Evolutionary conservation across 2,888 invertebrate species (phyloP).

Genomic region (Synergus laeviventris): DNA sequence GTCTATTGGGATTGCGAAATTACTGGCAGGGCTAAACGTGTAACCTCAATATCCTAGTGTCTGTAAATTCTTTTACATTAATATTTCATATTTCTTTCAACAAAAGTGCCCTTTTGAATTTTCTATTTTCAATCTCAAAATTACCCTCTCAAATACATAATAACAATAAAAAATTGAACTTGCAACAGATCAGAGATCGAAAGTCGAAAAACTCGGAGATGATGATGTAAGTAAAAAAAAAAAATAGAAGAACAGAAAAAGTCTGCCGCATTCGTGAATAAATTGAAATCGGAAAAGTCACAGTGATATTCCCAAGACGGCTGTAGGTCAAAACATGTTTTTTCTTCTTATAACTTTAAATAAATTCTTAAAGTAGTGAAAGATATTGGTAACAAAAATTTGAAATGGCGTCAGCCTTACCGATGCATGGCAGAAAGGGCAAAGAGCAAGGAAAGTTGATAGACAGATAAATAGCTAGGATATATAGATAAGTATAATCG

Average conservation of each 20-base stretch:
- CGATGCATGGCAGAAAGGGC: conserved; percentile 20
- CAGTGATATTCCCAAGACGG: not conserved
- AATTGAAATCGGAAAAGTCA: not conserved
- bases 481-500: conserved; percentile 18
- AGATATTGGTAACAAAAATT: too few species aligned
- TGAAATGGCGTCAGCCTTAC: conserved; percentile 1
- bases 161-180: not conserved
- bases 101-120: not conserved
- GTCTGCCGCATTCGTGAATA: not conserved
- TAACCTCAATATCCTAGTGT: conserved; percentile 5
- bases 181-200: not conserved
- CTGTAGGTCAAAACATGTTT: too few species aligned
- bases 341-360: too few species aligned
- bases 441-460: conserved; percentile 30
- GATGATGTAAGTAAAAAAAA: not conserved
- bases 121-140: not conserved
- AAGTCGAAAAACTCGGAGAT: not conserved
- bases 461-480: conserved; percentile 23
- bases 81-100: not conserved
- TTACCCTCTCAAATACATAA: not conserved
- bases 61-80: conserved; percentile 5
- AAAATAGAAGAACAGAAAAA: not conserved
- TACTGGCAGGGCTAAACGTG: conserved; percentile 10
- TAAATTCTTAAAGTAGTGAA: too few species aligned
- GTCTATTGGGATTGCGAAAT: not conserved